Base-by-base conservation (phyloP, 2,888 invertebrate genomes). In the Litoditis marina region DNA sequence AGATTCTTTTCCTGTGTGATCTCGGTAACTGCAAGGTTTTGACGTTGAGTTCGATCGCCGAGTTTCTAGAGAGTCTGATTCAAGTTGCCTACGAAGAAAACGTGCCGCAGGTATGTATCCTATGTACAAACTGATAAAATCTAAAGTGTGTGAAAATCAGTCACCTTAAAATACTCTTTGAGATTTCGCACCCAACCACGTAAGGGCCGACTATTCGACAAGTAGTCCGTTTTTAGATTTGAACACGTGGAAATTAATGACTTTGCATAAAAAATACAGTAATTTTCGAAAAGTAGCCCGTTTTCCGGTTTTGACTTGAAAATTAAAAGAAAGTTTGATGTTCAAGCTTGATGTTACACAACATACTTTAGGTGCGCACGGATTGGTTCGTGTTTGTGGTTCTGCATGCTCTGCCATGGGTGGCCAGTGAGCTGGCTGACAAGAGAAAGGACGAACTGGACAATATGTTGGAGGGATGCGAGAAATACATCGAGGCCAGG, bases 1-100 rank as follows among this genome's bases (percentile, higher is more conserved):
- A 92, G 68, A 87, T 96, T 1, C 88, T 95, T 68, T 98, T 98
- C 83, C 87, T 98, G 63, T 90, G 94, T 0, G 98, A 99, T 86
- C 87, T 98, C 71, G 94, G 95, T 0, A 98, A 98, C 85, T 94
- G 94, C 78, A 93, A 94, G 83, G 96, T 98, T 6, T 87, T 98
- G 66, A 92, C 94, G 47, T 91, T 93, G 2, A 90, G 91, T 13
- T 94, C 95, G 8, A 85, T 96, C 57, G 85, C 96, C 75, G 91
- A 92, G 76, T 86, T 98, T 66, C 87, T 94, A 77, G 93, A 95
- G 84, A 92, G 90, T 68, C 90, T 98, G 87, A 89, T 96, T 47
- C 94, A 95, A 83, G 91, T 92, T 59, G 91, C 92, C 0, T 90
- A 92, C 83, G 95, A 96, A 83, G 93, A 95, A 83, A 89, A 56